These are phyloP conservation scores for Atlantisia rogersi DNA, from an alignment of 2,113 vertebrate species.

Conservation along the genomic window DNA sequence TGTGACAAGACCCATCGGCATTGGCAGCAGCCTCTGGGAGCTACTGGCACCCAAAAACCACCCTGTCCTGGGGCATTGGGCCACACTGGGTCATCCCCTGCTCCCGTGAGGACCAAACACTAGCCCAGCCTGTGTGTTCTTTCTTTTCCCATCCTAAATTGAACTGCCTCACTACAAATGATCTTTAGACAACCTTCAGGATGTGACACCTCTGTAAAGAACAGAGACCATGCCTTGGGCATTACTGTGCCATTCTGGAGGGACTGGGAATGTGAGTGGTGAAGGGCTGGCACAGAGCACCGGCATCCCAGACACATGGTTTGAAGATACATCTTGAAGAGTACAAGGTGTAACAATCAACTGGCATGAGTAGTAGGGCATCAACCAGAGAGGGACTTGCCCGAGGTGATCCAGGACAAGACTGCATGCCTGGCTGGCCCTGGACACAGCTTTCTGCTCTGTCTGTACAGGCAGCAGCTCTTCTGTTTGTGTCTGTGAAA, in stretches of 20 bases:
- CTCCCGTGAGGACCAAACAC: neutral
- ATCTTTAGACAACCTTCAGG: neutral
- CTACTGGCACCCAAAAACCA: neutral
- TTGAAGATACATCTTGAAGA: neutral
- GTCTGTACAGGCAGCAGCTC: neutral
- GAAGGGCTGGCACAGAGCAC: neutral
- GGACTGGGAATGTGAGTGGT: neutral
- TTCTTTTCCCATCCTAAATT: neutral
- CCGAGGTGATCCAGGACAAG: neutral
- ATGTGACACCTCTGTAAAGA: neutral
- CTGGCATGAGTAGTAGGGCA: neutral
- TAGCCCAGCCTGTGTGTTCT: neutral
- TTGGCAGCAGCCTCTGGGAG: neutral
- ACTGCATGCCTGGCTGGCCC: neutral
- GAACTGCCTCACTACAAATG: neutral
- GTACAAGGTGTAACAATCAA: neutral
- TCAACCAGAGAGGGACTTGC: rapidly evolving
- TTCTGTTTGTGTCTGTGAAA: neutral
- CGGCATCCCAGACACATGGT: neutral
- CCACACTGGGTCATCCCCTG: neutral
- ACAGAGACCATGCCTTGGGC: neutral
- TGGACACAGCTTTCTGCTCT: neutral
- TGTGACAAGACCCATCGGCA: conserved; percentile 15
- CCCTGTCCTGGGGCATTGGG: neutral
- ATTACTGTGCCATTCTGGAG: neutral